Evolutionary conservation across 2,888 invertebrate species (phyloP).

Genomic region (Drosophila anomalata): DNA sequence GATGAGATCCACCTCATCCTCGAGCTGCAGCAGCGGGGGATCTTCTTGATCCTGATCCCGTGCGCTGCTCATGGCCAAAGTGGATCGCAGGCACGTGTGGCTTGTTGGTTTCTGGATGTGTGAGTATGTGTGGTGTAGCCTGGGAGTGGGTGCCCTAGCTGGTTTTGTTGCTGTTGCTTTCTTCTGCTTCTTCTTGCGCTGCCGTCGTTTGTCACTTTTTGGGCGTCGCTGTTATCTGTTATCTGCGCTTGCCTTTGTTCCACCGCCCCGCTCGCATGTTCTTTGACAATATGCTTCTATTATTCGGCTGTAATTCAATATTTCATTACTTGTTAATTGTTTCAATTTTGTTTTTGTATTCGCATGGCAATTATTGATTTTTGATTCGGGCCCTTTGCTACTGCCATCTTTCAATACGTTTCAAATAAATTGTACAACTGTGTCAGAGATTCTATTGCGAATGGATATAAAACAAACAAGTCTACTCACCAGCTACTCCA

Average conservation of each 20-base stretch:
- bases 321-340: conserved; percentile 23
- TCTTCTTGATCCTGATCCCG: conserved; percentile 85
- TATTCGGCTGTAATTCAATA: conserved; percentile 44
- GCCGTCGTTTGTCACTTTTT: conserved; percentile 42
- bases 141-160: conserved; percentile 14
- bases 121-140: conserved; percentile 13
- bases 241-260: conserved; percentile 18
- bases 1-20: conserved; percentile 84
- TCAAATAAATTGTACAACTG: neutral
- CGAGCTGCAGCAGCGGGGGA: conserved; percentile 87
- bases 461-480: neutral
- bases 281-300: conserved; percentile 31
- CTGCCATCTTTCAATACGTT: neutral
- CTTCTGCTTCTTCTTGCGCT: conserved; percentile 33
- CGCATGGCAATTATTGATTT: conserved; percentile 61
- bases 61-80: conserved; percentile 44
- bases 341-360: conserved; percentile 21
- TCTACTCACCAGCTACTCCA: conserved; percentile 12
- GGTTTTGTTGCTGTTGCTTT: conserved; percentile 11
- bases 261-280: conserved; percentile 55
- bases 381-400: conserved; percentile 8
- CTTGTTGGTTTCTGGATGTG: conserved; percentile 8
- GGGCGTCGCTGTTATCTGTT: conserved; percentile 59
- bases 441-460: neutral
- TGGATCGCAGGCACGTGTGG: conserved; percentile 30